Evolutionary conservation across 1,140 invertebrate species (phyloP).

Genomic region (Drosophila repleta): DNA sequence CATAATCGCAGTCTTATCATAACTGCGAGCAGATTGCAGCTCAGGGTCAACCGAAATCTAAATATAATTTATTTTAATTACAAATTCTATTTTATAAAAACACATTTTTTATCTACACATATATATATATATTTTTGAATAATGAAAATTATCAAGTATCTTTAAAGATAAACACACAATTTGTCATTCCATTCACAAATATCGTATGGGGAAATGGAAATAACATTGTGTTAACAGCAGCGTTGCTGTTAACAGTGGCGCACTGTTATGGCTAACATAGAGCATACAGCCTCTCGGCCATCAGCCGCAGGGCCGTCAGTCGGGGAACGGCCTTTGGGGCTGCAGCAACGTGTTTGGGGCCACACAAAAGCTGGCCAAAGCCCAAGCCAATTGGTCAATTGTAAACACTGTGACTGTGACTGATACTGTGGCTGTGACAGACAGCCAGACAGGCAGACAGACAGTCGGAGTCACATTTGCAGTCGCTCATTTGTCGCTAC

Average conservation of each 20-base stretch:
- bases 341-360: slow-evolving; percentile 43
- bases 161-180: background rate
- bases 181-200: slow-evolving; percentile 41
- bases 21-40: too few species aligned
- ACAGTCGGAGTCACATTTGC: slow-evolving; percentile 39
- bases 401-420: slow-evolving; percentile 1
- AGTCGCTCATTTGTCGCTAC: slow-evolving; percentile 63
- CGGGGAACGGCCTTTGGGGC: slow-evolving; percentile 49
- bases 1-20: too few species aligned
- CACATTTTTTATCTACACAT: too few species aligned
- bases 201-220: slow-evolving; percentile 70
- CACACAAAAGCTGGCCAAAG: slow-evolving; percentile 10
- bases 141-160: background rate
- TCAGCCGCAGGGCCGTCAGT: slow-evolving; percentile 44
- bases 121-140: too few species aligned
- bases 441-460: slow-evolving; percentile 8
- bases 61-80: too few species aligned
- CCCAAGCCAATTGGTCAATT: slow-evolving; percentile 19
- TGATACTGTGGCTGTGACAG: slow-evolving; percentile 2
- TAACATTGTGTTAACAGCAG: slow-evolving; percentile 4
- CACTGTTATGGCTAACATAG: slow-evolving; percentile 18
- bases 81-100: too few species aligned
- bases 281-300: background rate
- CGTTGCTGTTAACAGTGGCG: slow-evolving; percentile 5
- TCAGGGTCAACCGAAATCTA: background rate